These are phyloP conservation scores for Electrophaes corylata DNA, from an alignment of 2,888 invertebrate species.

Conservation along the genomic window DNA sequence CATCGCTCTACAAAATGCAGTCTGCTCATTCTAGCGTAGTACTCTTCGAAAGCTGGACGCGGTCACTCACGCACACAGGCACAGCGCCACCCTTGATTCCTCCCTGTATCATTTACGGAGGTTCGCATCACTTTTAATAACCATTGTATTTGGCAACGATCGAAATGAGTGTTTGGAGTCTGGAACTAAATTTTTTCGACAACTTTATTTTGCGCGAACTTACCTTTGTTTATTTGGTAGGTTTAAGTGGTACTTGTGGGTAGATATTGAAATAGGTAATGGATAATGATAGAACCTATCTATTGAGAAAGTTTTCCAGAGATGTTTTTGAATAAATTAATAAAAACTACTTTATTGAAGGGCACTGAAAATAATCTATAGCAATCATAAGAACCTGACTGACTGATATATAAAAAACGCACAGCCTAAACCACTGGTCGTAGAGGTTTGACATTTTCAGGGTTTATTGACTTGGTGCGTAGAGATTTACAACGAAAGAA, in stretches of 20 bases:
- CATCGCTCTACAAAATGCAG: conserved; percentile 57
- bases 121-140: conserved; percentile 77
- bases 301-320: no score
- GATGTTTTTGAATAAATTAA: no score
- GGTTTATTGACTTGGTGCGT: no score
- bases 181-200: conserved; percentile 45
- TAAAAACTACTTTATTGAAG: no score
- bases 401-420: no score
- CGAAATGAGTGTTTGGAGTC: conserved; percentile 79
- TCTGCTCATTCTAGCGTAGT: conserved; percentile 65
- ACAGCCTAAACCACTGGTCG: no score
- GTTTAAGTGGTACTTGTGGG: conserved; percentile 5
- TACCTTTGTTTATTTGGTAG: not conserved
- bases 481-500: no score
- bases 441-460: no score
- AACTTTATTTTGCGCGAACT: conserved; percentile 11
- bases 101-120: conserved; percentile 57
- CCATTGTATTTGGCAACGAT: conserved; percentile 83
- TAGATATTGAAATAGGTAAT: no score
- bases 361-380: no score
- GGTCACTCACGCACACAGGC: conserved; percentile 70
- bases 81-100: conserved; percentile 36
- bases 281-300: no score
- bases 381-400: no score
- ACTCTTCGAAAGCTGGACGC: conserved; percentile 75